Conservation (phyloP, 2,113 vertebrate species). For the Todiramphus chloris region DNA sequence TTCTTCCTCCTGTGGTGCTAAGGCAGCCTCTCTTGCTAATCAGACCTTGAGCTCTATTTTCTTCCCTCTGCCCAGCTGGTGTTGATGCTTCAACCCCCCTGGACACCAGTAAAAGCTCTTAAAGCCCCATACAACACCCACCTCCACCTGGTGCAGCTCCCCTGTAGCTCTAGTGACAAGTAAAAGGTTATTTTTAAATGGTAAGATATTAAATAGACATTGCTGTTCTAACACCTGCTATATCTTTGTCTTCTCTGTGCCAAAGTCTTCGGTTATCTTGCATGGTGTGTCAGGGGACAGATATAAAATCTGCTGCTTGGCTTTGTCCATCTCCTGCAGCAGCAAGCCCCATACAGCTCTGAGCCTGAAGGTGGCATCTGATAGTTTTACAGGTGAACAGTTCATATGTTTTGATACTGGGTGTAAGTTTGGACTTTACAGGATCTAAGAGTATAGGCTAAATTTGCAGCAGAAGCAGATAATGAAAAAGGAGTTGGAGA, state of each 20-base stretch:
- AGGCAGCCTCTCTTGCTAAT: neutral
- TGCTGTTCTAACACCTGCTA: neutral
- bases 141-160: neutral
- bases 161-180: neutral
- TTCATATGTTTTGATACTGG: neutral
- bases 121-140: neutral
- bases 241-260: neutral
- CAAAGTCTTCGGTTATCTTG: neutral
- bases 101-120: neutral
- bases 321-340: neutral
- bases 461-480: neutral
- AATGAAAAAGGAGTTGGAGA: neutral
- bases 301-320: neutral
- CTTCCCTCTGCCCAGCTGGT: neutral
- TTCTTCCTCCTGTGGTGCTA: neutral
- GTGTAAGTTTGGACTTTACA: neutral
- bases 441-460: neutral
- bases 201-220: neutral
- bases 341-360: neutral
- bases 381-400: neutral
- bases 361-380: neutral
- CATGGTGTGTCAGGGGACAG: neutral
- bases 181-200: neutral
- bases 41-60: neutral
- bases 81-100: neutral